These are phyloP conservation scores for Hippocampus comes DNA, from an alignment of 2,113 vertebrate genomes.

Conservation along the genomic window DNA sequence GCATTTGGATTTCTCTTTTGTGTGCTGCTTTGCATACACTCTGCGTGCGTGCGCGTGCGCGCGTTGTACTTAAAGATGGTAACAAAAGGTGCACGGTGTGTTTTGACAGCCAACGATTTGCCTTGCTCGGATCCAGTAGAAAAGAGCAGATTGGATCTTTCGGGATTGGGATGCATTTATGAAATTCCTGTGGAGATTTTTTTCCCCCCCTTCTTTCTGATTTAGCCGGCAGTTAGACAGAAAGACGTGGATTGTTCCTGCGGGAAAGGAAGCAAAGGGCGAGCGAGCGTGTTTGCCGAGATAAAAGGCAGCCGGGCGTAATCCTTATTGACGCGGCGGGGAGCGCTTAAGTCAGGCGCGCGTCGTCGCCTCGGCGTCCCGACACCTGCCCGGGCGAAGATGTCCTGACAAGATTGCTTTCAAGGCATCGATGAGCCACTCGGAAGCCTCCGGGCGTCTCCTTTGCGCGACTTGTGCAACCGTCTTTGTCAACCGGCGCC, in stretches of 20 bases:
- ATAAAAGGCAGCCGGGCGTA: slow-evolving; percentile 75
- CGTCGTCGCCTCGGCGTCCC: slow-evolving; percentile 46
- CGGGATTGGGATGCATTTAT: slow-evolving; percentile 78
- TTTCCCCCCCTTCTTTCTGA: slow-evolving; percentile 60
- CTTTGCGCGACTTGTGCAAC: background rate
- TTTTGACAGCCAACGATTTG: slow-evolving; percentile 71
- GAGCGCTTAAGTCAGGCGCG: slow-evolving; percentile 67
- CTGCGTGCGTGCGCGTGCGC: slow-evolving; percentile 2
- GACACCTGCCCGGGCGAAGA: slow-evolving; percentile 74
- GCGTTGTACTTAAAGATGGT: slow-evolving; percentile 27
- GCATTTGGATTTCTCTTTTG: slow-evolving; percentile 65
- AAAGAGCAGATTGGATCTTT: slow-evolving; percentile 75
- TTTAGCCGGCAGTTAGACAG: slow-evolving; percentile 59
- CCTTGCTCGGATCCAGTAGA: slow-evolving; percentile 68
- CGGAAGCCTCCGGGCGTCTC: background rate
- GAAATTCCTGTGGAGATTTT: slow-evolving; percentile 65
- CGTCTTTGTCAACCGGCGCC: slow-evolving; percentile 31
- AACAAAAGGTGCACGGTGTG: slow-evolving; percentile 72
- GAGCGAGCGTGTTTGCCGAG: slow-evolving; percentile 70
- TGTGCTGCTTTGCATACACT: slow-evolving; percentile 73
- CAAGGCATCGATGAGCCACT: slow-evolving; percentile 70
- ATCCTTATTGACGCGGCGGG: slow-evolving; percentile 79
- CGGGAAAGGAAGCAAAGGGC: slow-evolving; percentile 75
- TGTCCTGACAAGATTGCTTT: slow-evolving; percentile 78
- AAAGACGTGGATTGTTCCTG: slow-evolving; percentile 67